A percentile compares a stretch with the other conserved stretches of the same genome.
Conservation (phyloP, 2,797 vertebrate species). For the Prionace glauca region DNA sequence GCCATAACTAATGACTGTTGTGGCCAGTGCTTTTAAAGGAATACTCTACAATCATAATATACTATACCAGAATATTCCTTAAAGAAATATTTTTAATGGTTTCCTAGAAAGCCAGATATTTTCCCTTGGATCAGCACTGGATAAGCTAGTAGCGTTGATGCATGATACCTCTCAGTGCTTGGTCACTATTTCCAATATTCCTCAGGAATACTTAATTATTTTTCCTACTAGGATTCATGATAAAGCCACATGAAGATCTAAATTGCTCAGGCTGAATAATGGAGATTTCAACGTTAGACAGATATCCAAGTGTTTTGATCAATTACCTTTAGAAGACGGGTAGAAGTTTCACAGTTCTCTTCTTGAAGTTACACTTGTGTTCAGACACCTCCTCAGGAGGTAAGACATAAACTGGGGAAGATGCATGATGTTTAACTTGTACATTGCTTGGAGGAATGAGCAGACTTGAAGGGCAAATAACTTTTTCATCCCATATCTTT, state of each 20-base stretch:
- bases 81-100: neutral
- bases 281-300: slow-evolving; percentile 26
- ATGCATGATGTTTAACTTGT: slow-evolving; percentile 36
- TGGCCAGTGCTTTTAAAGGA: slow-evolving; percentile 34
- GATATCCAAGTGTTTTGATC: slow-evolving; percentile 31
- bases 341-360: slow-evolving; percentile 29
- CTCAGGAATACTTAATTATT: neutral
- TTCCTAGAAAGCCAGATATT: neutral
- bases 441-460: slow-evolving; percentile 28
- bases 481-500: slow-evolving; percentile 27
- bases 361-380: slow-evolving; percentile 34
- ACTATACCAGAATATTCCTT: neutral
- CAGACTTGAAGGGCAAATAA: slow-evolving; percentile 30
- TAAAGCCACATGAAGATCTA: neutral
- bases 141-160: neutral
- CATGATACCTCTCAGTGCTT: neutral
- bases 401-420: slow-evolving; percentile 34
- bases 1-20: neutral
- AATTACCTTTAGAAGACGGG: slow-evolving; percentile 27
- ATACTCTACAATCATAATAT: slow-evolving; percentile 31
- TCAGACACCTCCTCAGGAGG: slow-evolving; percentile 35
- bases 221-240: neutral
- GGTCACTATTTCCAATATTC: neutral
- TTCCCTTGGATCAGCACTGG: neutral
- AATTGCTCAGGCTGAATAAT: slow-evolving; percentile 3